Evolutionary conservation across 2,113 vertebrate species (phyloP).

Genomic region (Hemiprocne comata): DNA sequence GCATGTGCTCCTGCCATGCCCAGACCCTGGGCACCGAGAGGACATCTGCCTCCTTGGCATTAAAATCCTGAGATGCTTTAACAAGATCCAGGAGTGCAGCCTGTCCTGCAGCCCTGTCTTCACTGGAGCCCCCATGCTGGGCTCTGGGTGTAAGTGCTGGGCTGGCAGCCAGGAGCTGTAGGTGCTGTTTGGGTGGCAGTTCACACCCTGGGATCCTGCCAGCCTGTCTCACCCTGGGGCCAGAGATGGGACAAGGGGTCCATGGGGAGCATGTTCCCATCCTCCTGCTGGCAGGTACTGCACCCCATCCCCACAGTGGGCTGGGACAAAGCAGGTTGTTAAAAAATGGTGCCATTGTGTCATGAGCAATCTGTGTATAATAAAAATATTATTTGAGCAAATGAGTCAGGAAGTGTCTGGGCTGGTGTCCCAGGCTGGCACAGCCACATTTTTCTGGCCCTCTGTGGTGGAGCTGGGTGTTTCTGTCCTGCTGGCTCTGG

Average conservation of each 20-base stretch:
- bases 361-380: conserved; percentile 27
- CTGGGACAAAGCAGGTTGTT: conserved; percentile 1
- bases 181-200: neutral
- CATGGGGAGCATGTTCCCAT: neutral
- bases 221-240: fast-evolving
- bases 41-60: neutral
- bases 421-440: conserved; percentile 11
- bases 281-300: neutral
- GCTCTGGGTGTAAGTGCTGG: neutral
- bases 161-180: neutral
- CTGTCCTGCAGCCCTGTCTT: neutral
- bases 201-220: neutral
- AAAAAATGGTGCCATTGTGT: conserved; percentile 46
- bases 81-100: fast-evolving
- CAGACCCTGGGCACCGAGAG: neutral
- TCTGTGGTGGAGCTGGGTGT: neutral
- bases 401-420: conserved; percentile 57
- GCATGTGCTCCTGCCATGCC: fast-evolving
- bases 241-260: neutral
- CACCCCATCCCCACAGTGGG: fast-evolving
- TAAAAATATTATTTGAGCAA: conserved; percentile 57
- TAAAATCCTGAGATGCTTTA: neutral
- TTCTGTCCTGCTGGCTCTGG: neutral
- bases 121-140: fast-evolving
- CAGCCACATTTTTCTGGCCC: conserved; percentile 15